These are phyloP conservation scores for Sabellastarte sp. DNA, from an alignment of 2,888 invertebrate genomes.

Conservation along the genomic window DNA sequence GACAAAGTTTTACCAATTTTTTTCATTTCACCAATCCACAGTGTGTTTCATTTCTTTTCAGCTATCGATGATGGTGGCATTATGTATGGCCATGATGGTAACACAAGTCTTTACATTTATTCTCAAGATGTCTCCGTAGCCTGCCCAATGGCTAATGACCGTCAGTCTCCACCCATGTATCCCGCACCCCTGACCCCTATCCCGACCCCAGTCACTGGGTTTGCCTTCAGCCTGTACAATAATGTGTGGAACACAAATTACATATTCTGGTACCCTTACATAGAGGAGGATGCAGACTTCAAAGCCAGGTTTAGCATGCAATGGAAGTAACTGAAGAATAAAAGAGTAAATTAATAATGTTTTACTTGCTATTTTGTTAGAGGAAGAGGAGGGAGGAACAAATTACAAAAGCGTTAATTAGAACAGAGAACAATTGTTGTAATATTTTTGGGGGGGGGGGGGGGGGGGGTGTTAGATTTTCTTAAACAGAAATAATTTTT, in stretches of 20 bases:
- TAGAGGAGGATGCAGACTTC: conserved; percentile 35
- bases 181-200: conserved; percentile 45
- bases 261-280: conserved; percentile 51
- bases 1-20: no score
- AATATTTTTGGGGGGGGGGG: no score
- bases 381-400: no score
- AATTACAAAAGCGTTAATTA: no score
- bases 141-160: conserved; percentile 30
- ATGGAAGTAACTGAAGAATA: no score
- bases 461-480: no score
- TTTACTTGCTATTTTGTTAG: no score
- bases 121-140: conserved; percentile 42
- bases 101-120: conserved; percentile 7
- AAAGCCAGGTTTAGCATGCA: conserved; percentile 41
- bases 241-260: conserved; percentile 56
- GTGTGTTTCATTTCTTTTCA: no score
- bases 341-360: no score
- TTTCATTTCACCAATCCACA: no score
- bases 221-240: conserved; percentile 50
- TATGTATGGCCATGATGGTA: conserved; percentile 28
- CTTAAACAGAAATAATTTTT: no score
- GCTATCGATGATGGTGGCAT: conserved; percentile 37
- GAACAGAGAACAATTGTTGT: no score
- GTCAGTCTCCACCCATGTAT: conserved; percentile 37
- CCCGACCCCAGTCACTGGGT: conserved; percentile 34